Base-by-base conservation (phyloP, 2,113 vertebrate species). In the Gobiocypris rarus region DNA sequence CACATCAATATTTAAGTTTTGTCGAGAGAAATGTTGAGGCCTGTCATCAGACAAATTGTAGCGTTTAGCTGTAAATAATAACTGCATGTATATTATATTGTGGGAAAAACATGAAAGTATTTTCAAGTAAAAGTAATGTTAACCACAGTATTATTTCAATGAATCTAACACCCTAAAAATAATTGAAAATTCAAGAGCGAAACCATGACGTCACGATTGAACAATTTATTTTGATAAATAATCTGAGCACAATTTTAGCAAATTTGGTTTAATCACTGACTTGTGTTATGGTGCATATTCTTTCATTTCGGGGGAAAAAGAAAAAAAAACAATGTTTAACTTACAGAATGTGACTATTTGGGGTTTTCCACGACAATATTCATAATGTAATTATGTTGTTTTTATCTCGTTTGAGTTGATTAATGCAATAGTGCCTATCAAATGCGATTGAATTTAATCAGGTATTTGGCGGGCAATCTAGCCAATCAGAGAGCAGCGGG, bases 401-500 rank as follows among this genome's bases (percentile, higher is more conserved):
- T 38, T 5, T 34, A 28, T 56, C 15, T 74, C 28, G 28, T 74
- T 75, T 48, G 3, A 48, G 22, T 48, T 73, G 6, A 76, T 56
- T 41, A 59, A 59, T 59, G 38, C 13, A 26, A 43, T 17, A 26
- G n/a, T 43, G n/a, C 15, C 41, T 11, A 63, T 28, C 15, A 28
- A 63, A 26, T 22, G 34, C 24, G 31, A 76, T n/a, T 77, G 52
- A 48, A 22, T 24, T 24, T 5, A 5, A 58, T 48, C 2, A 9
- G 26, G 3, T 24, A 11, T 74, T 82, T 85, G 80, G 83, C 83
- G 83, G 56, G 22, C 3, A 65, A 67, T 38, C 1, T 1, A 59
- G 52, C 86, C 86, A 87, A 87, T 85, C 65, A 50, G 43, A 63
- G 28, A 8, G 0, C 24, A 63, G 41, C n/a, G 38, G n/a, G 41